Evolutionary conservation across 2,888 invertebrate species (phyloP).

Genomic region (Neoascia interrupta): DNA sequence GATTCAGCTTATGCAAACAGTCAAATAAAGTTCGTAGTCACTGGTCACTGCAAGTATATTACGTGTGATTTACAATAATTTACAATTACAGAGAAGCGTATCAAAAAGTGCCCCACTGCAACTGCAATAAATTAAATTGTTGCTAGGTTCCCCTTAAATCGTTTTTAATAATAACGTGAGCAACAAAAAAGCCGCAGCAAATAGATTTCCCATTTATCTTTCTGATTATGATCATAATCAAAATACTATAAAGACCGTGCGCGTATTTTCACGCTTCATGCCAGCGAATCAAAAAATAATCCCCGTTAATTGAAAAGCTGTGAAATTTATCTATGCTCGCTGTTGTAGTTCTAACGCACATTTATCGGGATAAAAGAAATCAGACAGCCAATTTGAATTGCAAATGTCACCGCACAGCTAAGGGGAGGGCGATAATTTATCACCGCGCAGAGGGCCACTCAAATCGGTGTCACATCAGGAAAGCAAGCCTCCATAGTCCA

Average conservation of each 20-base stretch:
- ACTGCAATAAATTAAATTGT: no score
- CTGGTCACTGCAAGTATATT: no score
- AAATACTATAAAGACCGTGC: constrained; percentile 54
- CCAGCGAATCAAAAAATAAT: constrained; percentile 56
- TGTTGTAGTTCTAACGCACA: constrained; percentile 43
- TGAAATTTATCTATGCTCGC: constrained; percentile 63
- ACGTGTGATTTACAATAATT: no score
- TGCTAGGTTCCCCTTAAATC: no score
- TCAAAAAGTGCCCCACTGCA: no score
- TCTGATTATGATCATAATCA: constrained; percentile 49
- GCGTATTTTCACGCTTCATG: constrained; percentile 65
- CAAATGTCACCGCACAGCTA: constrained; percentile 51
- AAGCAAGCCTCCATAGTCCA: no score
- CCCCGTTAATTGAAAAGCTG: constrained; percentile 62
- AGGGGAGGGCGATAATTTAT: constrained; percentile 46
- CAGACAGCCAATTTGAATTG: constrained; percentile 57
- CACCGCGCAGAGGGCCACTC: constrained; percentile 29
- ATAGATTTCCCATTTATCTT: constrained; percentile 39
- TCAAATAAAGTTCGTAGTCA: no score
- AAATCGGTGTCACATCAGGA: background rate
- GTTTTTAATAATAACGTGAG: no score
- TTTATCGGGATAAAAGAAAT: constrained; percentile 23
- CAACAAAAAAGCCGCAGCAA: no score
- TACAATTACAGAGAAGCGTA: no score
- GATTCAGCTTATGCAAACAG: no score